phyloP scores from a whole-genome alignment of 2,888 invertebrate genomes.

The Ectemnius lituratus region DNA sequence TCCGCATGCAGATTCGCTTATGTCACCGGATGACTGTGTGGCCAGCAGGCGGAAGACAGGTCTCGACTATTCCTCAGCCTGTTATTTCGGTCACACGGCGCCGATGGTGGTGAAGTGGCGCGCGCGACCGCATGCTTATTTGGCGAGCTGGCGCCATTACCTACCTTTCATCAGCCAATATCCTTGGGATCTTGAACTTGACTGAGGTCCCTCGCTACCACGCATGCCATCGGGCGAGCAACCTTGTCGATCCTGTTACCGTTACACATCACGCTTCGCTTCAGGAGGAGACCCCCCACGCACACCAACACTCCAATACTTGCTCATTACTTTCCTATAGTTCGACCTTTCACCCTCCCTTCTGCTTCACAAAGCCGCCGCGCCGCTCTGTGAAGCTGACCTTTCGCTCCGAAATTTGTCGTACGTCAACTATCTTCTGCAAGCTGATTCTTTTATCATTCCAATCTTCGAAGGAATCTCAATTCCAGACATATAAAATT shows the following conservation, averaged over 20 bases:
- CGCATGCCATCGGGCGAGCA: neutral
- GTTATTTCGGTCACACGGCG: slow-evolving; percentile 48
- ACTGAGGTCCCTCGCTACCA: slow-evolving; percentile 29
- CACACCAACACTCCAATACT: neutral
- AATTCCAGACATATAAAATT: no score
- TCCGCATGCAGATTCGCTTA: slow-evolving; percentile 46
- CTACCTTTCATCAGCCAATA: slow-evolving; percentile 3
- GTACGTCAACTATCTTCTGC: no score
- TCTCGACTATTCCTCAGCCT: slow-evolving; percentile 8
- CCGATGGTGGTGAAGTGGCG: no score
- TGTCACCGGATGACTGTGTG: slow-evolving; percentile 37
- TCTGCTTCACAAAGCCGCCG: no score
- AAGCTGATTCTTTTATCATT: no score
- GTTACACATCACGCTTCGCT: slow-evolving; percentile 3
- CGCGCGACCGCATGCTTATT: no score
- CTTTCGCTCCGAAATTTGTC: no score
- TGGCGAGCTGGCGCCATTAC: neutral
- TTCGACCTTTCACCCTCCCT: no score
- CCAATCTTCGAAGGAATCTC: no score
- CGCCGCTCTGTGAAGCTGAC: no score
- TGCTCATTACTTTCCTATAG: no score
- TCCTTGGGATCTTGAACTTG: slow-evolving; percentile 56
- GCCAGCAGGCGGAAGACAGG: neutral
- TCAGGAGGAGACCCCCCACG: neutral
- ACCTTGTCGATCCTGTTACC: slow-evolving; percentile 1